phyloP scores from a whole-genome alignment of 2,888 invertebrate genomes.

The Alentia gelatinosa region DNA sequence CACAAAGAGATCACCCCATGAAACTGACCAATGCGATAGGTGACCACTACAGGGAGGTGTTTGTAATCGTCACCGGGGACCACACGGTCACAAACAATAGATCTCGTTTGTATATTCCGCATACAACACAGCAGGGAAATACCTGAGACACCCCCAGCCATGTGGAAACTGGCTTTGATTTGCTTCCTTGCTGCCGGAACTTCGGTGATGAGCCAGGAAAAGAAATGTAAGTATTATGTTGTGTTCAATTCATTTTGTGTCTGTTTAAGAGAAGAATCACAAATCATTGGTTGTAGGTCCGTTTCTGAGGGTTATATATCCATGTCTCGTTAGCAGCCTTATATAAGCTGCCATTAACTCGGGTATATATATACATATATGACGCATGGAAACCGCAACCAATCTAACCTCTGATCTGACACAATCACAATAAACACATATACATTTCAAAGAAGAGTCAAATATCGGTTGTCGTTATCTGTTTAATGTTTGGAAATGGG shows the following conservation, averaged over 20 bases:
- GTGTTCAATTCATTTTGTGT: neutral
- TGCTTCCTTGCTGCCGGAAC: neutral
- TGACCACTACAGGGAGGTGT: neutral
- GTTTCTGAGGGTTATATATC: neutral
- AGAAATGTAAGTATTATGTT: neutral
- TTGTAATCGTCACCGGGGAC: no score
- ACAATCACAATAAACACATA: no score
- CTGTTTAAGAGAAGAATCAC: neutral
- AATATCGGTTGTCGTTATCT: no score
- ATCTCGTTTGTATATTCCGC: neutral
- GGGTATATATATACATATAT: neutral
- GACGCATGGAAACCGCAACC: neutral
- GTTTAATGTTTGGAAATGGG: no score
- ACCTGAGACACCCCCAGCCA: neutral
- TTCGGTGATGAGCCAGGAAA: neutral
- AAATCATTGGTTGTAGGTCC: neutral
- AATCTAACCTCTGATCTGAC: neutral
- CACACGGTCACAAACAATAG: no score
- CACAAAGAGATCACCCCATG: neutral
- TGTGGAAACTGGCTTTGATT: neutral
- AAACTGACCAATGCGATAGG: neutral
- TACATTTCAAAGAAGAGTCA: no score
- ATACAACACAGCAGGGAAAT: neutral
- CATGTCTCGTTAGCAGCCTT: neutral
- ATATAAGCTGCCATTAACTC: neutral